A percentile compares a stretch with the other conserved stretches of the same genome.
These are phyloP conservation scores for Pogoniulus pusillus DNA, from an alignment of 2,797 vertebrate genomes.

Conservation along the genomic window DNA sequence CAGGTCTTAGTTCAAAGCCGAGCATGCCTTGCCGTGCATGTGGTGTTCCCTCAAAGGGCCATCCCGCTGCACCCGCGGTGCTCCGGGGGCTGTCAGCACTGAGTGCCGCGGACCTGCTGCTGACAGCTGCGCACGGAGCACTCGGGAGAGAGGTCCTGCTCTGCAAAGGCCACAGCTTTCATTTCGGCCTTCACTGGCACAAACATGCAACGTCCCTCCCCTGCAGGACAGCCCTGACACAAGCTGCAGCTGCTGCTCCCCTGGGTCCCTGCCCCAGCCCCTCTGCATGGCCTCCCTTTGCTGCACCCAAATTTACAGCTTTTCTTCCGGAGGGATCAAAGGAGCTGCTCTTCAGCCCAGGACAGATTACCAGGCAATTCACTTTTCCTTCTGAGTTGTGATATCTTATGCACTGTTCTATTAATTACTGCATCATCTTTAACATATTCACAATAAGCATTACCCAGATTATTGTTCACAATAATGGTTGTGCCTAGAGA, in stretches of 20 bases:
- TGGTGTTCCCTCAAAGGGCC: neutral
- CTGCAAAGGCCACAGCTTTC: neutral
- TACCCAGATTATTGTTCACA: neutral
- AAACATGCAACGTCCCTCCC: fast-evolving
- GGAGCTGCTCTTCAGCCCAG: neutral
- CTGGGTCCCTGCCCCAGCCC: neutral
- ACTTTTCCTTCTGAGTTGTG: neutral
- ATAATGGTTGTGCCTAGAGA: neutral
- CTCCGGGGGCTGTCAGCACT: fast-evolving
- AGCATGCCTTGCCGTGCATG: fast-evolving
- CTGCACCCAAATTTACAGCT: neutral
- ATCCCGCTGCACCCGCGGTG: fast-evolving
- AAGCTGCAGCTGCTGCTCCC: neutral
- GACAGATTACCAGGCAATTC: neutral
- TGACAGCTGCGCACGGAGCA: neutral
- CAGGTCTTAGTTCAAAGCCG: neutral
- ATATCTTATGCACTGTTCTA: neutral
- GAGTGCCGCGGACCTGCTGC: fast-evolving
- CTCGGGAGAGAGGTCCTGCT: neutral
- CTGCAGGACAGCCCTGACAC: fast-evolving
- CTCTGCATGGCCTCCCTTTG: fast-evolving
- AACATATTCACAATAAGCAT: neutral
- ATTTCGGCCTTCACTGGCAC: neutral
- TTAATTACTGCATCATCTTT: neutral
- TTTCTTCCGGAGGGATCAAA: neutral